phyloP scores from a whole-genome alignment of 2,888 invertebrate species.

The Mallateleia sp. region DNA sequence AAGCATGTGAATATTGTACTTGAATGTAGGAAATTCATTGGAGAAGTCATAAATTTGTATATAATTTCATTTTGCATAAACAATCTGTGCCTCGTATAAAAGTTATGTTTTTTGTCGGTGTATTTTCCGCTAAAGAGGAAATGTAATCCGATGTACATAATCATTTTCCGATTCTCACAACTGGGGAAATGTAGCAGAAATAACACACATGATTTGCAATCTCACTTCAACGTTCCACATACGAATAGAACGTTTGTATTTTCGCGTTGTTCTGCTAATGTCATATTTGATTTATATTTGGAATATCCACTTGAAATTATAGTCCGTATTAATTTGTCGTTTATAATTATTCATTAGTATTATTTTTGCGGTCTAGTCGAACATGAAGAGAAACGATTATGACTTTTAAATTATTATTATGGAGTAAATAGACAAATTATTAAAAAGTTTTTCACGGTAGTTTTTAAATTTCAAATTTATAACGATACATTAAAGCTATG shows the following conservation, averaged over 20 bases:
- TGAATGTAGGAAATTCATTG: background rate
- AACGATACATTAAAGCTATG: too few relatives aligned
- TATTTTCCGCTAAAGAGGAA: constrained; percentile 49
- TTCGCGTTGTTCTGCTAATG: constrained; percentile 64
- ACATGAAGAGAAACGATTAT: too few relatives aligned
- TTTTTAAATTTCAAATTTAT: too few relatives aligned
- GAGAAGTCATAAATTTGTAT: constrained; percentile 20
- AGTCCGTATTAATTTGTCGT: constrained; percentile 58
- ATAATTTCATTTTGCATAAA: constrained; percentile 47
- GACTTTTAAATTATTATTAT: too few relatives aligned
- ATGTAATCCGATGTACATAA: constrained; percentile 60
- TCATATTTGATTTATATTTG: constrained; percentile 74
- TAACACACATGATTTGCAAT: constrained; percentile 75
- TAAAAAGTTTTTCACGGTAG: too few relatives aligned
- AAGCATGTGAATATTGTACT: background rate
- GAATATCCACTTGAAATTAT: constrained; percentile 63
- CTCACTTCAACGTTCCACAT: constrained; percentile 58
- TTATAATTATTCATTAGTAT: constrained; percentile 56
- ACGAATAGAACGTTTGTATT: constrained; percentile 54
- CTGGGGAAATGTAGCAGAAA: constrained; percentile 71
- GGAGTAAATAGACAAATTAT: too few relatives aligned
- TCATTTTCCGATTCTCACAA: constrained; percentile 73
- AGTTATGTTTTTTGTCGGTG: constrained; percentile 43
- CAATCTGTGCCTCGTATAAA: constrained; percentile 36
- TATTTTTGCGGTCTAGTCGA: too few relatives aligned